Evolutionary conservation across 1,140 invertebrate species (phyloP).

Genomic region (Harpegnathos saltator): DNA sequence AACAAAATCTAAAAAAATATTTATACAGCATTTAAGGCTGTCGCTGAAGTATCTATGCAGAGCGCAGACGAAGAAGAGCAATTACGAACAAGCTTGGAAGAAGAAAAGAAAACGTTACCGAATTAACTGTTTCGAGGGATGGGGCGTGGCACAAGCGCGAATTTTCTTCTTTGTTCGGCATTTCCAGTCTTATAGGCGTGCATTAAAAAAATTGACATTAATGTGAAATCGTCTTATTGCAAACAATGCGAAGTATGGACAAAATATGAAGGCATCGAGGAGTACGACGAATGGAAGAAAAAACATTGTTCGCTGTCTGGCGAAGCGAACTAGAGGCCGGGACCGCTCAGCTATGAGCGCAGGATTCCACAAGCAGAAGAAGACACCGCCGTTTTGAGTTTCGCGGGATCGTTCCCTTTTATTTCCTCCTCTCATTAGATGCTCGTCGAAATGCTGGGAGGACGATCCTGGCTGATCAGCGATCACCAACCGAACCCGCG

Average conservation of each 20-base stretch:
- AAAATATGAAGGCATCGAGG: neutral
- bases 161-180: slow-evolving; percentile 4
- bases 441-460: too few species aligned
- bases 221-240: neutral
- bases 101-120: slow-evolving; percentile 24
- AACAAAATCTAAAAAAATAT: slow-evolving; percentile 5
- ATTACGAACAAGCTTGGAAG: slow-evolving; percentile 2
- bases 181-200: neutral
- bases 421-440: too few species aligned
- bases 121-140: slow-evolving; percentile 9
- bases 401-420: too few species aligned
- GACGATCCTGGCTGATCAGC: too few species aligned
- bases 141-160: too few species aligned
- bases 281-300: neutral
- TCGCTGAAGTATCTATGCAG: slow-evolving; percentile 22
- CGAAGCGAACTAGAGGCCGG: too few species aligned
- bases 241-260: neutral
- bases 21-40: slow-evolving; percentile 20
- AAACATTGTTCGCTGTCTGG: too few species aligned
- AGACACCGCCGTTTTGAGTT: too few species aligned
- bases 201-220: slow-evolving; percentile 6
- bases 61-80: slow-evolving; percentile 32
- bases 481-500: too few species aligned
- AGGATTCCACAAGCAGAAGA: too few species aligned
- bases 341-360: too few species aligned